phyloP scores from a whole-genome alignment of 2,113 vertebrate genomes.

The Rostratula benghalensis region DNA sequence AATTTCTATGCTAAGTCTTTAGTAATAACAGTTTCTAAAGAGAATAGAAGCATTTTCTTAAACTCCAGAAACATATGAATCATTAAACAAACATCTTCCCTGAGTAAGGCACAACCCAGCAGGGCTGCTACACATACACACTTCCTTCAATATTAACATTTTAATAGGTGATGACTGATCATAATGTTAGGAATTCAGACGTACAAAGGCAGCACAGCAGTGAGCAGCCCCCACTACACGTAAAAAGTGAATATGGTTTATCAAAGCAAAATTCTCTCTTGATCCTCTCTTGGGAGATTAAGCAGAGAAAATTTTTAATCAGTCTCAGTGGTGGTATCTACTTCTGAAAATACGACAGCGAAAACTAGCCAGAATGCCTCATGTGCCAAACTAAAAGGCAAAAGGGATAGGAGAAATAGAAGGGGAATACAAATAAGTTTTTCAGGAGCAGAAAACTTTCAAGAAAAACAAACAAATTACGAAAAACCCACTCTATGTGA shows the following conservation, averaged over 20 bases:
- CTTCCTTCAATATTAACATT: constrained; percentile 18
- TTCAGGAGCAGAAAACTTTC: neutral
- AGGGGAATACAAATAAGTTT: neutral
- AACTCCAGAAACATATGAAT: neutral
- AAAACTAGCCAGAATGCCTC: neutral
- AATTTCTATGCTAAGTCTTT: neutral
- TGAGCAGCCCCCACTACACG: neutral
- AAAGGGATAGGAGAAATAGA: neutral
- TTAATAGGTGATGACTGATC: constrained; percentile 11
- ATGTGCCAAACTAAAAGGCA: neutral
- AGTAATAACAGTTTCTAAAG: neutral
- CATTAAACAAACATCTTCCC: constrained; percentile 21
- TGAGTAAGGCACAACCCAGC: constrained; percentile 7
- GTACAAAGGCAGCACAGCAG: neutral
- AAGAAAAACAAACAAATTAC: neutral
- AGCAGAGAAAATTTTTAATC: neutral
- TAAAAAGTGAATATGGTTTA: neutral
- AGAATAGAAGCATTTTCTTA: neutral
- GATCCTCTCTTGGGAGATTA: neutral
- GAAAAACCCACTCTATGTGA: accelerated
- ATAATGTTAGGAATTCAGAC: neutral
- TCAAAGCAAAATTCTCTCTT: constrained; percentile 11
- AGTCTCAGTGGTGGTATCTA: neutral
- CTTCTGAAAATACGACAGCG: neutral
- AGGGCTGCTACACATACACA: neutral